phyloP scores from a whole-genome alignment of 2,888 invertebrate genomes.

The Salpingus planirostris region DNA sequence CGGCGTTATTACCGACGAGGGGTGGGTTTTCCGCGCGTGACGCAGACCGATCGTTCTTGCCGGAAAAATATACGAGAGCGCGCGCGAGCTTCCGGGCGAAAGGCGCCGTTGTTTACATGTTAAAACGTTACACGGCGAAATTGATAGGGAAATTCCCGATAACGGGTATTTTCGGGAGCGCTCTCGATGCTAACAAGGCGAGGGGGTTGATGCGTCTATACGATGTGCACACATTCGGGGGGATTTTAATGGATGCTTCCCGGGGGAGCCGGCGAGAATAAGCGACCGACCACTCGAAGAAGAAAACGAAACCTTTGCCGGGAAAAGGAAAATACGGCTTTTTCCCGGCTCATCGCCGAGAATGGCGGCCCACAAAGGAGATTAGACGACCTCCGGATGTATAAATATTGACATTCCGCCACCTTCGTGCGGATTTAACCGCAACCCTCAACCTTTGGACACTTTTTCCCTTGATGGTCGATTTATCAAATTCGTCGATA shows the following conservation, averaged over 20 bases:
- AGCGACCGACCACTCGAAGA: too few species aligned
- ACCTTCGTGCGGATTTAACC: too few species aligned
- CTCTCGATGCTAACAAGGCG: conserved; percentile 14
- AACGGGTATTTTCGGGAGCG: conserved; percentile 14
- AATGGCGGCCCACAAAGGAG: too few species aligned
- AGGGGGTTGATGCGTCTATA: conserved; percentile 1
- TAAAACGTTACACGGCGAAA: conserved; percentile 15
- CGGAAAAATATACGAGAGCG: background rate
- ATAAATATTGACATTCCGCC: too few species aligned
- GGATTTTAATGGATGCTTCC: conserved; percentile 12
- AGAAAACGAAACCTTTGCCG: background rate
- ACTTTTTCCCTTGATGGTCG: too few species aligned
- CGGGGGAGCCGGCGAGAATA: background rate
- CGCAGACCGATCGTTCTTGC: background rate
- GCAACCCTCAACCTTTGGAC: too few species aligned
- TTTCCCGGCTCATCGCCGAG: background rate
- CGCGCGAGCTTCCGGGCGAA: background rate
- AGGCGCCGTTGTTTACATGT: conserved; percentile 15
- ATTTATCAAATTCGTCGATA: too few species aligned
- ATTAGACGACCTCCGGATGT: too few species aligned
- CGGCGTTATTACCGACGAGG: too few species aligned
- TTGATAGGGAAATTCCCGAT: conserved; percentile 16
- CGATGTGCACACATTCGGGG: too few species aligned
- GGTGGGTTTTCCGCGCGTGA: too few species aligned
- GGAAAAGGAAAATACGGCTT: background rate